Base-by-base conservation (phyloP, 2,113 vertebrate genomes). In the Monopterus albus region DNA sequence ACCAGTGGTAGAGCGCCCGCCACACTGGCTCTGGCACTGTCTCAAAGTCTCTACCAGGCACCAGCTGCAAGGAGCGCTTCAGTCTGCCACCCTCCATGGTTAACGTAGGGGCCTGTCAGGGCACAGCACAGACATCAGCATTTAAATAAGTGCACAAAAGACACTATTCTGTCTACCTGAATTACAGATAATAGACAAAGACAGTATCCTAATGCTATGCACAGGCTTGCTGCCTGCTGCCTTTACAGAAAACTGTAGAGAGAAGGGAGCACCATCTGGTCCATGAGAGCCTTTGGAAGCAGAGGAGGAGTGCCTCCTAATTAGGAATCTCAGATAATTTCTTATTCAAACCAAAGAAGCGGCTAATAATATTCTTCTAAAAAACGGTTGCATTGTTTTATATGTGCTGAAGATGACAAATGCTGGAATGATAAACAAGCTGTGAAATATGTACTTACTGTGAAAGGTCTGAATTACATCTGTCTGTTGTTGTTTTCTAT, bases 1-100 rank as follows among this genome's bases (percentile, higher is more conserved):
- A 99, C 98, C 98, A 99, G 81, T 98, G 97, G 89, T 96, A 99
- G 75, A 99, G 95, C 1, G 98, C 97, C 84, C 96, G 93, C 98
- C 98, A 99, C 2, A 99, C 97, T 6, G 97, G 96, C 82, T 99
- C 98, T 77, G 98, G 98, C 33, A 98, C 96, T 23, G 94, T 96
- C 87, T 98, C 92, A 78, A 98, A 99, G 85, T 98, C 95, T 85
- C 92, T 92, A 3, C 94, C 91, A 35, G 94, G 92, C 58, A 93
- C 40, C 75, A 96, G 53, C 56, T 95, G 94, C 40, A 94, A 89
- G 26, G 93, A 94, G 63, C 93, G 94, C 82, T 94, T 98, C 47
- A 99, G 81, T 26, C 98, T 92, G 17, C 97, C 97, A 6, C 97
- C 98, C 87, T 99, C 98, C 94, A 98, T 91, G 5, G 98, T 99